phyloP scores from a whole-genome alignment of 2,113 vertebrate species.

The Paradoxurus hermaphroditus region DNA sequence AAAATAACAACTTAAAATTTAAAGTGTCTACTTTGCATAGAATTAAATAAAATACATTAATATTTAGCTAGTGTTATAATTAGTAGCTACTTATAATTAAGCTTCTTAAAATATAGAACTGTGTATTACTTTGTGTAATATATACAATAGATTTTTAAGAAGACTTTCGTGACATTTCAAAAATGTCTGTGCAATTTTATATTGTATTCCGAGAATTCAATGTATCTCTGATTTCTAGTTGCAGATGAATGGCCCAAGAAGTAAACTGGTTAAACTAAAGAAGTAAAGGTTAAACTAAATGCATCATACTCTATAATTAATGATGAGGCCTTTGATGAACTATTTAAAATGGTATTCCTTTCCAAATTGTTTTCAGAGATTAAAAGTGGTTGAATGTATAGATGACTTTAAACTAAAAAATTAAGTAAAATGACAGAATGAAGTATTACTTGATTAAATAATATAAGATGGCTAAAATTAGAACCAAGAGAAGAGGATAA shows the following conservation, averaged over 20 bases:
- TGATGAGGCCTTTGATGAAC: background rate
- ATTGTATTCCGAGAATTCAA: background rate
- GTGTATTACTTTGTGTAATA: background rate
- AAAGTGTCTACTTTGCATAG: background rate
- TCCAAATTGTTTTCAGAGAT: background rate
- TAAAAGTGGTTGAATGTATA: background rate
- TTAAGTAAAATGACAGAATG: background rate
- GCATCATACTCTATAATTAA: background rate
- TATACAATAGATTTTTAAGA: background rate
- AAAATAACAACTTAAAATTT: conserved; percentile 8
- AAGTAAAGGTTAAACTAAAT: background rate
- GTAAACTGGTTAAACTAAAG: background rate
- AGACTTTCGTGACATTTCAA: background rate
- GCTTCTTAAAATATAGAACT: background rate
- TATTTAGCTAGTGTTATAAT: background rate
- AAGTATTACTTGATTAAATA: background rate
- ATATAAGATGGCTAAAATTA: background rate
- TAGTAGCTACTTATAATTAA: background rate
- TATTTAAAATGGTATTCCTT: background rate
- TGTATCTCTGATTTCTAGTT: background rate
- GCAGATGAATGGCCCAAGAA: background rate
- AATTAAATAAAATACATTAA: background rate
- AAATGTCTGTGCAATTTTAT: background rate
- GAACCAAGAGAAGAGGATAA: background rate
- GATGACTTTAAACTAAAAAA: background rate